phyloP scores from a whole-genome alignment of 1,140 invertebrate species.

The Magallana angulata region DNA sequence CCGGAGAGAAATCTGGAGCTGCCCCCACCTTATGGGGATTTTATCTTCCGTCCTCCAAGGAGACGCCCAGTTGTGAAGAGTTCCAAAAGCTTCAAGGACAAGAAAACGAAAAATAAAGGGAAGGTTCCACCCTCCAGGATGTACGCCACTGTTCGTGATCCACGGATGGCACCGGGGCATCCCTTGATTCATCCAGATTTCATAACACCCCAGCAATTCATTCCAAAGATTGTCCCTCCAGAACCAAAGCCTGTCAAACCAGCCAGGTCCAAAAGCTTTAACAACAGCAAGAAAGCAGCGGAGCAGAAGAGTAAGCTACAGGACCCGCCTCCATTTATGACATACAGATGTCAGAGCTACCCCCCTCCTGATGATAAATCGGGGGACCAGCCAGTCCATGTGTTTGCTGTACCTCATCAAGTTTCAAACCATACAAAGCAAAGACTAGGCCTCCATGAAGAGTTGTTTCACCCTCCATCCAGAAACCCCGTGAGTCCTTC shows the following conservation, averaged over 20 bases:
- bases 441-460: background rate
- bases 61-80: background rate
- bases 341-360: background rate
- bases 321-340: background rate
- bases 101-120: constrained; percentile 15
- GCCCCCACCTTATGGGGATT: background rate
- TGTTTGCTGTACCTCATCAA: background rate
- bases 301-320: background rate
- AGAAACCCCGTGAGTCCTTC: background rate
- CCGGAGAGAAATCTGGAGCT: background rate
- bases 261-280: constrained; percentile 18
- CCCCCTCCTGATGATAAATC: background rate
- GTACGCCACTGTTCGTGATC: constrained; percentile 14
- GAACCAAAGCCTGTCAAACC: constrained; percentile 17
- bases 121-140: background rate
- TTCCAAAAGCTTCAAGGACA: constrained; percentile 12
- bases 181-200: background rate
- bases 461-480: background rate
- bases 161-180: background rate
- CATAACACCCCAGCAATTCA: background rate
- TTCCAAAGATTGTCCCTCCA: constrained; percentile 17
- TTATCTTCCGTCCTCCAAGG: background rate
- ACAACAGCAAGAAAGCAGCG: background rate
- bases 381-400: background rate
- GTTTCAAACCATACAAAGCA: background rate